A percentile compares a stretch with the other conserved stretches of the same genome.
Conservation (phyloP, 2,797 vertebrate species). For the Euthynnus affinis region DNA sequence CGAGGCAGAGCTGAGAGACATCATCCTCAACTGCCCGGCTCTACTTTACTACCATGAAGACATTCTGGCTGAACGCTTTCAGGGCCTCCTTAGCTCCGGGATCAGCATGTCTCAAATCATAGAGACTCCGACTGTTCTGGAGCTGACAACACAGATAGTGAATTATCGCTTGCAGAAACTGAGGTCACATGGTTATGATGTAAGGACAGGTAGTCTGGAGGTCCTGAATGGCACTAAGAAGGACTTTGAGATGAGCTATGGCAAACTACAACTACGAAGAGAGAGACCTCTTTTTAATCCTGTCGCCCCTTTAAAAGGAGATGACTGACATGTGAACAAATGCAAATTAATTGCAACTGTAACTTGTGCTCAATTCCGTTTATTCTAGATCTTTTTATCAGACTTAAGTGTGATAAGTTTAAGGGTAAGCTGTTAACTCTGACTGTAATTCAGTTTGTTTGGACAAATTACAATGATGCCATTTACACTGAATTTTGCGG, state of each 20-base stretch:
- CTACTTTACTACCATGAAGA: constrained; percentile 90
- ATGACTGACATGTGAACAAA: constrained; percentile 81
- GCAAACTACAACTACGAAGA: constrained; percentile 87
- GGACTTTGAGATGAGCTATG: constrained; percentile 91
- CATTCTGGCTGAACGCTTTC: constrained; percentile 89
- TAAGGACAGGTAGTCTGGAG: constrained; percentile 87
- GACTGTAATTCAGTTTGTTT: background rate
- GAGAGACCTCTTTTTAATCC: constrained; percentile 95
- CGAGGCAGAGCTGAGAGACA: constrained; percentile 84
- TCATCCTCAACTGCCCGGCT: constrained; percentile 91
- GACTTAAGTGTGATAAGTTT: constrained; percentile 12
- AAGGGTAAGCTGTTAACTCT: constrained; percentile 7
- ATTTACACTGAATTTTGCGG: background rate
- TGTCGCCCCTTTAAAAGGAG: constrained; percentile 88
- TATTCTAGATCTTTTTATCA: background rate
- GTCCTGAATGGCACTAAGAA: constrained; percentile 93
- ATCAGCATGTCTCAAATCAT: constrained; percentile 89
- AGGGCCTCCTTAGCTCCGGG: constrained; percentile 86
- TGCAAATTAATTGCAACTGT: constrained; percentile 5
- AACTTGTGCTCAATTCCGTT: constrained; percentile 23
- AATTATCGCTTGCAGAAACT: constrained; percentile 90
- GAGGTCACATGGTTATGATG: constrained; percentile 83
- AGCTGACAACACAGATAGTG: constrained; percentile 92
- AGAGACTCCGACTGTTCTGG: constrained; percentile 89
- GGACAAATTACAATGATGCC: background rate